These are phyloP conservation scores for Sebastes nivosus DNA, from an alignment of 2,797 vertebrate species.

Conservation along the genomic window DNA sequence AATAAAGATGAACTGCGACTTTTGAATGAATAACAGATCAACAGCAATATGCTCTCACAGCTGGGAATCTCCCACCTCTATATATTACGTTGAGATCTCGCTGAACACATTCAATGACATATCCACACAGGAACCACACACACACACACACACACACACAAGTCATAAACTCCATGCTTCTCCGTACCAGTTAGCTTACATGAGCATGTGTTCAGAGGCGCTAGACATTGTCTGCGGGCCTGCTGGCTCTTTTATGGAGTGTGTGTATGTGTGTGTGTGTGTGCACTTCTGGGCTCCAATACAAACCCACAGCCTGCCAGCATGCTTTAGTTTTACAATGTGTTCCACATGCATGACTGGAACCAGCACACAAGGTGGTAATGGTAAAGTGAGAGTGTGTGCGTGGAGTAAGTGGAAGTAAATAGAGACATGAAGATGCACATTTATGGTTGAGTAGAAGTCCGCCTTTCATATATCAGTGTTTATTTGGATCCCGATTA, in stretches of 20 bases:
- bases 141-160: conserved; percentile 19
- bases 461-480: conserved; percentile 12
- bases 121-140: conserved; percentile 22
- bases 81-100: conserved; percentile 35
- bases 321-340: conserved; percentile 71
- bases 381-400: conserved; percentile 24
- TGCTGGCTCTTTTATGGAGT: conserved; percentile 63
- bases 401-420: conserved; percentile 12
- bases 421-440: conserved; percentile 21
- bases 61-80: conserved; percentile 37
- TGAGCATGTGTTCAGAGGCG: conserved; percentile 68
- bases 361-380: conserved; percentile 64
- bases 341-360: conserved; percentile 74
- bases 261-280: conserved; percentile 17
- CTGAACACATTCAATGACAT: conserved; percentile 30
- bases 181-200: conserved; percentile 57
- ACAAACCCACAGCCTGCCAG: conserved; percentile 71
- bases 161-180: conserved; percentile 54
- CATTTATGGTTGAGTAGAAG: background rate
- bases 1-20: conserved; percentile 28
- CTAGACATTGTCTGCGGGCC: conserved; percentile 64
- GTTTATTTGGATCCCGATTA: conserved; percentile 14
- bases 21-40: conserved; percentile 50
- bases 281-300: conserved; percentile 59
- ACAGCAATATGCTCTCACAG: conserved; percentile 36